phyloP scores from a whole-genome alignment of 2,113 vertebrate genomes.

The Reinhardtius hippoglossoides region DNA sequence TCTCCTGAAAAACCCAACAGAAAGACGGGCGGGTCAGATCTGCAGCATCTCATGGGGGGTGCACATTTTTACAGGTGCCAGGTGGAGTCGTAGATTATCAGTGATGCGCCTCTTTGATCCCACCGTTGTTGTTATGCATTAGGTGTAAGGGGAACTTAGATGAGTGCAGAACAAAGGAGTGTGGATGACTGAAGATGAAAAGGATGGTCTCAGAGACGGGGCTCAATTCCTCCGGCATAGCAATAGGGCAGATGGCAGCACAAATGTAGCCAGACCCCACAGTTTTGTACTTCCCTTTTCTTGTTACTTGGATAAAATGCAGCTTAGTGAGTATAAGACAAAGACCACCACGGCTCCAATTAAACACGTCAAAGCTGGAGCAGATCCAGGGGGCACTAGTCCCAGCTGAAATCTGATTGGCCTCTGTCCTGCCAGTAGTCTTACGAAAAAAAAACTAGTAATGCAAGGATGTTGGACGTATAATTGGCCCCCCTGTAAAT shows the following conservation, averaged over 20 bases:
- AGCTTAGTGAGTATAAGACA: neutral
- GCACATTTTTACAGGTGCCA: neutral
- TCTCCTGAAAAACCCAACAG: conserved; percentile 85
- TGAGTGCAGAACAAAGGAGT: conserved; percentile 34
- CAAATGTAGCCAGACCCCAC: conserved; percentile 8
- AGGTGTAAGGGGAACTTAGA: conserved; percentile 17
- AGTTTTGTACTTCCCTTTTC: conserved; percentile 14
- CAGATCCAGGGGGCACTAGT: neutral
- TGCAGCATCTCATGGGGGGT: neutral
- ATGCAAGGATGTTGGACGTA: neutral
- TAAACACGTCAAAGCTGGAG: conserved; percentile 4
- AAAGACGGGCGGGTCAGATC: conserved; percentile 22
- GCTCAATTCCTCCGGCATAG: conserved; percentile 37
- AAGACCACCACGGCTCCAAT: conserved; percentile 2
- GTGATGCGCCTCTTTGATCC: conserved; percentile 13
- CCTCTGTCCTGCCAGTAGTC: neutral
- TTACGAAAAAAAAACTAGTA: neutral
- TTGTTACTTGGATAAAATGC: conserved; percentile 10
- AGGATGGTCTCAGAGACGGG: conserved; percentile 20
- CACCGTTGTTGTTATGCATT: conserved; percentile 1
- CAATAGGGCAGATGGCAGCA: conserved; percentile 9
- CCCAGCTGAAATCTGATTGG: too few relatives aligned
- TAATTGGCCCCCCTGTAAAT: neutral
- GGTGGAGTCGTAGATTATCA: neutral
- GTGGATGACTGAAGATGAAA: conserved; percentile 46